A percentile compares a stretch with the other conserved stretches of the same genome.
Evolutionary conservation across 2,113 vertebrate genomes (phyloP).

Genomic region (Sebastes fasciatus): DNA sequence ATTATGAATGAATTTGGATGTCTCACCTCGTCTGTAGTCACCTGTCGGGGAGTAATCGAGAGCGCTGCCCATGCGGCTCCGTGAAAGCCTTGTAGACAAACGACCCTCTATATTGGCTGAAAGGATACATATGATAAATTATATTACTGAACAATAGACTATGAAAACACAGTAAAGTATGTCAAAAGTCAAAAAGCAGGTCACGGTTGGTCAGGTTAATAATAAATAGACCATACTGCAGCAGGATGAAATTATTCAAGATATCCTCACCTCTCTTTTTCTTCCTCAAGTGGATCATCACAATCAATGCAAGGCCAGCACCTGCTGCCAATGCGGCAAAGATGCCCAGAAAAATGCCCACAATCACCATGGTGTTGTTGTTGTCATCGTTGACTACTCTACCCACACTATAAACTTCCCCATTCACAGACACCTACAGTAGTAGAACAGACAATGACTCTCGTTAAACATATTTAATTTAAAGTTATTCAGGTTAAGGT

Average conservation of each 20-base stretch:
- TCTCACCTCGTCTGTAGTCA: constrained; percentile 83
- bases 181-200: neutral
- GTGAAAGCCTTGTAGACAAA: constrained; percentile 70
- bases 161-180: neutral
- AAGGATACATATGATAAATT: constrained; percentile 27
- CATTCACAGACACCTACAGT: constrained; percentile 84
- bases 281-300: constrained; percentile 80
- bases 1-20: neutral
- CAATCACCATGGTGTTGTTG: constrained; percentile 60
- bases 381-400: constrained; percentile 76
- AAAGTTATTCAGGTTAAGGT: neutral
- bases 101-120: constrained; percentile 76
- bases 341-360: constrained; percentile 82
- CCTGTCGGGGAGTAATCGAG: constrained; percentile 68
- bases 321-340: constrained; percentile 81
- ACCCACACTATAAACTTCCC: constrained; percentile 80
- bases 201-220: neutral
- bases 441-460: neutral
- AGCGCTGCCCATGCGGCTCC: constrained; percentile 13
- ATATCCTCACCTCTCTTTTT: constrained; percentile 84
- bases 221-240: neutral
- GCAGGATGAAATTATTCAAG: neutral
- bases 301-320: constrained; percentile 66
- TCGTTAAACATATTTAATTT: neutral
- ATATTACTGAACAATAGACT: neutral